Evolutionary conservation across 2,888 invertebrate species (phyloP).

Genomic region (Byasa hedistus): DNA sequence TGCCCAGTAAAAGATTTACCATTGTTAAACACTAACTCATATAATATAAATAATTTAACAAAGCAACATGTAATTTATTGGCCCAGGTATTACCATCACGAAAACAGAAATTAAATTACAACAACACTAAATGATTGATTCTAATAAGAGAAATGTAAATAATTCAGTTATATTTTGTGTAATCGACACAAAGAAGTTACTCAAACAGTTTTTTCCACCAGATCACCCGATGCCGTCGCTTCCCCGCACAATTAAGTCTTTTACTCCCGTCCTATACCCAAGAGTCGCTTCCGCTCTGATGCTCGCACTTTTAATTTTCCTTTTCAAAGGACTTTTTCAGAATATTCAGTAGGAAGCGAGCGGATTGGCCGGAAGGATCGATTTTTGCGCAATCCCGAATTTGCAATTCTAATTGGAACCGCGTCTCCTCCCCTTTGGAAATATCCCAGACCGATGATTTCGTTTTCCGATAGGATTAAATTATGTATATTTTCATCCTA

Average conservation of each 20-base stretch:
- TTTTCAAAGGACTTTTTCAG: slow-evolving; percentile 46
- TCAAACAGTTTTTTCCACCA: slow-evolving; percentile 16
- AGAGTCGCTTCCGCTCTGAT: slow-evolving; percentile 46
- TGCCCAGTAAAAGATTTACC: too few relatives aligned
- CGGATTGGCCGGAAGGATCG: slow-evolving; percentile 67
- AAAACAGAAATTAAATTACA: too few relatives aligned
- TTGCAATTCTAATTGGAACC: slow-evolving; percentile 41
- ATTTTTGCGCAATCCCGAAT: slow-evolving; percentile 48
- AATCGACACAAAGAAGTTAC: slow-evolving; percentile 4
- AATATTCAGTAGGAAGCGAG: slow-evolving; percentile 46
- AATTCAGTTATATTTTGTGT: not conserved
- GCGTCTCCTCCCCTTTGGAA: slow-evolving; percentile 33
- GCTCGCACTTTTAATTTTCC: slow-evolving; percentile 55
- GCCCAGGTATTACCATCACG: too few relatives aligned
- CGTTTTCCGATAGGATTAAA: slow-evolving; percentile 33
- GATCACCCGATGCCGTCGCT: slow-evolving; percentile 34
- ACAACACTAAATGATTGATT: too few relatives aligned
- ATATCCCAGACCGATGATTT: slow-evolving; percentile 36
- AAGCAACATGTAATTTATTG: too few relatives aligned
- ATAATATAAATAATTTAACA: too few relatives aligned
- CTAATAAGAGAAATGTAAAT: too few relatives aligned
- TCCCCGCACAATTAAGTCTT: slow-evolving; percentile 38
- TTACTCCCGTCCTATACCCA: slow-evolving; percentile 46
- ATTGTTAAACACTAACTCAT: too few relatives aligned
- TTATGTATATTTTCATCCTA: not conserved